phyloP scores from a whole-genome alignment of 2,797 vertebrate species.

The Cossypha polioptera region DNA sequence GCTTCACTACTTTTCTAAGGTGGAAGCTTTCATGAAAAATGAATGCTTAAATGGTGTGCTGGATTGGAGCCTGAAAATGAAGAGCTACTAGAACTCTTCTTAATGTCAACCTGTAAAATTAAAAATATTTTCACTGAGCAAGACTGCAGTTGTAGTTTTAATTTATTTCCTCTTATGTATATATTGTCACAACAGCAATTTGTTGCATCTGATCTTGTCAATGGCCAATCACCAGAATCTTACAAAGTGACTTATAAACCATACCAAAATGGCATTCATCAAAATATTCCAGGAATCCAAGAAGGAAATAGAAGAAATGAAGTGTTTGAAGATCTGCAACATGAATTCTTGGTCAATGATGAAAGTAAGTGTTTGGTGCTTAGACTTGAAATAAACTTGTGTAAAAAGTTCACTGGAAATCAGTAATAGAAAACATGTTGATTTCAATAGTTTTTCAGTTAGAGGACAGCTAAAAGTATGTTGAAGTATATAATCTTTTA shows the following conservation, averaged over 20 bases:
- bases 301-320: slow-evolving; percentile 73
- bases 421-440: background rate
- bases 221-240: slow-evolving; percentile 63
- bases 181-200: slow-evolving; percentile 67
- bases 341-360: slow-evolving; percentile 84
- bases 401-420: background rate
- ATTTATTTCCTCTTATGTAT: background rate
- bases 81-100: background rate
- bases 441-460: background rate
- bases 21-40: background rate
- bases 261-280: slow-evolving; percentile 77
- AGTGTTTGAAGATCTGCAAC: slow-evolving; percentile 84
- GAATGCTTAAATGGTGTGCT: background rate
- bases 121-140: background rate
- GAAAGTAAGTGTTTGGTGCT: slow-evolving; percentile 78
- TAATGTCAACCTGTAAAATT: background rate
- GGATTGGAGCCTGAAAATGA: background rate
- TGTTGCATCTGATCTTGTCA: slow-evolving; percentile 60
- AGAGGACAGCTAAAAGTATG: background rate
- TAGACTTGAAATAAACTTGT: background rate
- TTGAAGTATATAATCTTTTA: background rate
- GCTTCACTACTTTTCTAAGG: background rate
- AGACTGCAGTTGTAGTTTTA: background rate
- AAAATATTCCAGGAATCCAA: slow-evolving; percentile 70
- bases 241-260: slow-evolving; percentile 86